Percentiles rank a stretch among this genome's conserved stretches.
phyloP scores from a whole-genome alignment of 2,113 vertebrate species.

The Ptilonorhynchus violaceus region DNA sequence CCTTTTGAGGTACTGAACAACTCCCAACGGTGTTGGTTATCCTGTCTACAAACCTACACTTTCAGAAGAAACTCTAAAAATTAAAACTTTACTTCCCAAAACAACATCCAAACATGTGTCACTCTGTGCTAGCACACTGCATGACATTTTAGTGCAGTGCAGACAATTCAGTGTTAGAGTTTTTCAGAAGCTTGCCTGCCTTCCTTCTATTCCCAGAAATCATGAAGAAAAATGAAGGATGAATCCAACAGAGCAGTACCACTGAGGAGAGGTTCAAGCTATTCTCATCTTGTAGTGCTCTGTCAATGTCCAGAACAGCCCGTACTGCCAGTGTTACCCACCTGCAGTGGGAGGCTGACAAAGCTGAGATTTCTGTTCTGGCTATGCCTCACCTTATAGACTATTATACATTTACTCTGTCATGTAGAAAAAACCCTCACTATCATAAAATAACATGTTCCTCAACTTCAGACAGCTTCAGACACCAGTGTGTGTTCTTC shows the following conservation, averaged over 20 bases:
- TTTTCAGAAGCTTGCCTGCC: neutral
- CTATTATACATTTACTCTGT: neutral
- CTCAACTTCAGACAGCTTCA: neutral
- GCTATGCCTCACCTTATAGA: neutral
- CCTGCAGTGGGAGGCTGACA: neutral
- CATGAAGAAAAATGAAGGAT: neutral
- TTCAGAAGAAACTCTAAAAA: neutral
- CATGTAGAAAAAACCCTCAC: neutral
- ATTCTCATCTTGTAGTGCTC: neutral
- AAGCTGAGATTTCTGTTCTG: neutral
- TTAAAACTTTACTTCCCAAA: neutral
- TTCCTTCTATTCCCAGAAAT: neutral
- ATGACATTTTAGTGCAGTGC: neutral
- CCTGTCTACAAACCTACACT: neutral
- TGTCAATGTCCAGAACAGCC: neutral
- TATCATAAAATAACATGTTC: neutral
- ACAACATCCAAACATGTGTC: neutral
- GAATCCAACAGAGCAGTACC: neutral
- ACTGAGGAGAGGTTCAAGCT: neutral
- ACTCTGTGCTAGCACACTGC: neutral
- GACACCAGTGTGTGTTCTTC: neutral
- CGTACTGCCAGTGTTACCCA: neutral
- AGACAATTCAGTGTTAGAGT: neutral
- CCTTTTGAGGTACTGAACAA: neutral
- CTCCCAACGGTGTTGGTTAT: neutral